Base-by-base conservation (phyloP, 2,797 vertebrate genomes). In the Sus cebifrons region DNA sequence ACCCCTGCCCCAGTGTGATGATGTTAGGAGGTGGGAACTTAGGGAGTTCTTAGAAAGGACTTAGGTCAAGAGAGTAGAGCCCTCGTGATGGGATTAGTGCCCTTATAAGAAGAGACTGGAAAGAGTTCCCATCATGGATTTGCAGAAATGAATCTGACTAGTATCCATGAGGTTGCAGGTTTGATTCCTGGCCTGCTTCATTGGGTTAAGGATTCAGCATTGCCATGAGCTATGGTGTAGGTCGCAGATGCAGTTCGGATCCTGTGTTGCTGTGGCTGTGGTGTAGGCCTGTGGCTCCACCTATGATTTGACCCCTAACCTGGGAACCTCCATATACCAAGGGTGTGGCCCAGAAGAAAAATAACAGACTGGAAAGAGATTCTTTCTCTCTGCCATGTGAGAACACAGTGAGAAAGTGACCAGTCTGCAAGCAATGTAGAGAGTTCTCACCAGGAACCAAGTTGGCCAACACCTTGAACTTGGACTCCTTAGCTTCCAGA, bases 401-500 rank as follows among this genome's bases (percentile, higher is more conserved):
- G n/a, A 77, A 65, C 49, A 56, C 20, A 83, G 25, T 82, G 49
- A 68, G 56, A 86, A 79, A 90, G 64, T 71, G 65, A 17, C 81
- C 25, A 32, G 52, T 74, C 58, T 36, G 49, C 27, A 65, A 91
- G 32, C 29, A 23, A 75, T 75, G 75, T 6, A 36, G 52, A 91
- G 32, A 25, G 27, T 81, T 91, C 82, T 56, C 74, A 65, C 58
- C 82, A 74, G 67, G 52, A 74, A 95, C 58, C 17, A 49, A 81
- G 82, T 32, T 18, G 36, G 25, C 6, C 17, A 32, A 54, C 29
- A 67, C 25, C 54, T 77, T 62, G 15, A 75, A 68, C 70, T 88
- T 68, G 54, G 40, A 83, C 8, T 52, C 67, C n/a, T 7, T 32
- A 81, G 74, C 49, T 60, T 91, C 94, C 84, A 92, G 25, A 92